Evolutionary conservation across 2,888 invertebrate genomes (phyloP), one percentile per base, ranked within the genome.

Genomic region (Serripes groenlandicus): DNA sequence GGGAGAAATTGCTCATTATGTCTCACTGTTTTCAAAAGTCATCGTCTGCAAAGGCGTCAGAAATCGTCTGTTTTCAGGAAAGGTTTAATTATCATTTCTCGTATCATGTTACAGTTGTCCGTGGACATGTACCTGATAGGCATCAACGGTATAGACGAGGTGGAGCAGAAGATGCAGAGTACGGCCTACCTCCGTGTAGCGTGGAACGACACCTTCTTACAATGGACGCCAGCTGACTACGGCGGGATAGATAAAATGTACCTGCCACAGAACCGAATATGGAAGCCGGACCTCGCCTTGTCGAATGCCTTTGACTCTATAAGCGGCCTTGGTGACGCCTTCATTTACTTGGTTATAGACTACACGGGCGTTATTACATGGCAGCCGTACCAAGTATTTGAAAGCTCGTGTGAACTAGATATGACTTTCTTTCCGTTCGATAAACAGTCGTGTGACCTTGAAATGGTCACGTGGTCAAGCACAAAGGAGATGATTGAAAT

Each of bases 221-320:
- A 73, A 3, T 89, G 89, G 89, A 75, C 64, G 2, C 79, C 84
- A 1, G 26, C 76, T 11, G 62, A 72, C 11, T 80, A 85, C 37
- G 86, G 83, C 5, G 71, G 75, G 58, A 80, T 89, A 30, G 58
- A 75, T 0, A 73, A 77, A 28, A 73, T 89, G 11, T 74, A 81
- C 21, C 23, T 86, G 1, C 78, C 83, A n/a, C 73, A 73, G 26
- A 23, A 37, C 34, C 60, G 73, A 4, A 70, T 88, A 11, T 90
- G 90, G 90, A 90, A 87, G 75, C 90, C 90, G 1, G 90, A 90
- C 42, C 72, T 86, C 5, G 86, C 86, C 23, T 62, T 86, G 3
- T 79, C 84, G 18, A 86, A 86, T 64, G 86, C 86, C 18, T 80
- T 72, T 42, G 84, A 84, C 34, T 80, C 84, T 3, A 78, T 86